phyloP scores from a whole-genome alignment of 2,888 invertebrate genomes.

The Danaus chrysippus region DNA sequence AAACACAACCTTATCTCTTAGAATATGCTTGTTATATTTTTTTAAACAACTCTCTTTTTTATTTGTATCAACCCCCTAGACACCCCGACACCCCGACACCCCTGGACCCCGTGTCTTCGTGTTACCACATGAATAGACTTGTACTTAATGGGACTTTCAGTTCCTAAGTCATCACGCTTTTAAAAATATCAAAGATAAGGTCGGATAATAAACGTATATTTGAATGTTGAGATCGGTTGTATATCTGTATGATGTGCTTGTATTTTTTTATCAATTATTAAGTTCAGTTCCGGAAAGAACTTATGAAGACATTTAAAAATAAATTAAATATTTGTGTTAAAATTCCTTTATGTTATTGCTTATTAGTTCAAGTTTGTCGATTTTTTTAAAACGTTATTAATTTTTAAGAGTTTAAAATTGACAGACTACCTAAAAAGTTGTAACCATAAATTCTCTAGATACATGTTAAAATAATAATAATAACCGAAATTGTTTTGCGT shows the following conservation, averaged over 20 bases:
- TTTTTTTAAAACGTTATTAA: no score
- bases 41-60: conserved; percentile 78
- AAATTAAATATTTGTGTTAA: no score
- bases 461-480: no score
- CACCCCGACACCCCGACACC: conserved; percentile 43
- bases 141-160: conserved; percentile 77
- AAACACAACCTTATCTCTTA: conserved; percentile 76
- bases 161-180: conserved; percentile 78
- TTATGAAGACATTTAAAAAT: no score
- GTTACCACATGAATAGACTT: conserved; percentile 73
- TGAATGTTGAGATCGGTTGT: conserved; percentile 57
- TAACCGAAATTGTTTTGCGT: no score
- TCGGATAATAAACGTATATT: conserved; percentile 68
- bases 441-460: no score
- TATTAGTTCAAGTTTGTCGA: no score
- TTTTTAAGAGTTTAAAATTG: no score
- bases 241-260: conserved; percentile 45
- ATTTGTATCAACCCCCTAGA: conserved; percentile 68
- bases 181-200: conserved; percentile 72
- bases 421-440: no score
- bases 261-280: neutral
- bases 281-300: no score
- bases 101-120: conserved; percentile 34
- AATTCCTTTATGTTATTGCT: no score
- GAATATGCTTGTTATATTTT: conserved; percentile 76